A percentile compares a stretch with the other conserved stretches of the same genome.
Evolutionary conservation across 2,797 vertebrate genomes (phyloP).

Genomic region (Ara ararauna): DNA sequence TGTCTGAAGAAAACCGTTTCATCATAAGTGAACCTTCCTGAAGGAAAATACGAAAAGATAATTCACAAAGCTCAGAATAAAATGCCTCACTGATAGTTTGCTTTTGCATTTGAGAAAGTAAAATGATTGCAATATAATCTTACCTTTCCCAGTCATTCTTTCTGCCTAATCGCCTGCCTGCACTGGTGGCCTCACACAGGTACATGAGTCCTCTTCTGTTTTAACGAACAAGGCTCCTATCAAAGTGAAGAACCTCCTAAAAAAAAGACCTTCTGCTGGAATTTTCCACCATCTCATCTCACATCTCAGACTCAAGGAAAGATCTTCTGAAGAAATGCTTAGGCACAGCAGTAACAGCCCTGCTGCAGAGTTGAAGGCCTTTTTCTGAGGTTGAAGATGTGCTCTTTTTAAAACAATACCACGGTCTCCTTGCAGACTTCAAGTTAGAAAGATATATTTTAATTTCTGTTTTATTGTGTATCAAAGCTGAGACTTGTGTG

Average conservation of each 20-base stretch:
- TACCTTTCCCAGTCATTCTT: neutral
- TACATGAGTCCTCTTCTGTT: neutral
- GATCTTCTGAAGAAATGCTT: neutral
- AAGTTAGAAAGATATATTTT: neutral
- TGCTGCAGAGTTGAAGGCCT: neutral
- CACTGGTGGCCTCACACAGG: rapidly evolving
- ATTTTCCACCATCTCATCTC: neutral
- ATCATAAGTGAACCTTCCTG: neutral
- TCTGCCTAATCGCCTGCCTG: neutral
- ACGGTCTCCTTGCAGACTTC: neutral
- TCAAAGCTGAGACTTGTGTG: neutral
- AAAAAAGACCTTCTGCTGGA: neutral
- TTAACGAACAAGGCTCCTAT: neutral
- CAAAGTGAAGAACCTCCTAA: neutral
- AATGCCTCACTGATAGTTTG: neutral
- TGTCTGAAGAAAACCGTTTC: neutral
- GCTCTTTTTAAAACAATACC: neutral
- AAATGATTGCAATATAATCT: neutral
- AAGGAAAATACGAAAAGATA: neutral
- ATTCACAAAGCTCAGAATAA: neutral
- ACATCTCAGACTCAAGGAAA: neutral
- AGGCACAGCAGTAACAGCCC: neutral
- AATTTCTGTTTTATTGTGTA: neutral
- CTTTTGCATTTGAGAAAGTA: neutral
- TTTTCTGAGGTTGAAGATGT: neutral